Conservation (phyloP, 2,113 vertebrate genomes). For the Raja brachyura region DNA sequence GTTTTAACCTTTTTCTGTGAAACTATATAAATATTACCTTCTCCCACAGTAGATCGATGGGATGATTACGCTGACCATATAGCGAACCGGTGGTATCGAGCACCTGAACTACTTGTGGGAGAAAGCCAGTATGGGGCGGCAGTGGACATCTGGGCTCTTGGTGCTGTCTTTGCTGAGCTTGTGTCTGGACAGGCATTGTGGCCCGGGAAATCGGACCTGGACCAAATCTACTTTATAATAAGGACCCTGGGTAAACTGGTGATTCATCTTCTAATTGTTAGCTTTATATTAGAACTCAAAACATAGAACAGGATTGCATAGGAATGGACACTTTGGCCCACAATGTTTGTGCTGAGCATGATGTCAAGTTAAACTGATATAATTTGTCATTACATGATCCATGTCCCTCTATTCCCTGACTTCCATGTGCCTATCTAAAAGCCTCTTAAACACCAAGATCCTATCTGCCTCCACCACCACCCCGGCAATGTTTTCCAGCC, state of each 20-base stretch:
- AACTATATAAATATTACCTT: background rate
- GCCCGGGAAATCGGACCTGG: constrained; percentile 29
- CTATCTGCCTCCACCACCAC: no score
- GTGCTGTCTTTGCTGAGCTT: constrained; percentile 17
- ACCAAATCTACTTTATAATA: constrained; percentile 32
- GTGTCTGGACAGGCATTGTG: constrained; percentile 18
- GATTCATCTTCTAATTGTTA: background rate
- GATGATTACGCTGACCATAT: constrained; percentile 37
- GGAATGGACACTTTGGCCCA: no score
- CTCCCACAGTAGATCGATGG: background rate
- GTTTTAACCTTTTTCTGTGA: background rate
- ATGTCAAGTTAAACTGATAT: no score
- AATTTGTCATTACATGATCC: no score
- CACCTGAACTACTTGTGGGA: constrained; percentile 39
- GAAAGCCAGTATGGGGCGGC: constrained; percentile 15
- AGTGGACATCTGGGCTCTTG: constrained; percentile 33
- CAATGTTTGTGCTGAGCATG: no score
- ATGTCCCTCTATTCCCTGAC: no score
- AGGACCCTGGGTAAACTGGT: constrained; percentile 27
- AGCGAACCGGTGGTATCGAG: constrained; percentile 40
- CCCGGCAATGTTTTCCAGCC: no score
- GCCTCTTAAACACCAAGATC: no score
- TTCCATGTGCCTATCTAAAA: no score
- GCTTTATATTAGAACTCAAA: no score
- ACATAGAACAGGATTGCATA: no score